A percentile compares a stretch with the other conserved stretches of the same genome.
Conservation (phyloP, 92 coral and sea anemone genomes). For the Porites lobata region DNA sequence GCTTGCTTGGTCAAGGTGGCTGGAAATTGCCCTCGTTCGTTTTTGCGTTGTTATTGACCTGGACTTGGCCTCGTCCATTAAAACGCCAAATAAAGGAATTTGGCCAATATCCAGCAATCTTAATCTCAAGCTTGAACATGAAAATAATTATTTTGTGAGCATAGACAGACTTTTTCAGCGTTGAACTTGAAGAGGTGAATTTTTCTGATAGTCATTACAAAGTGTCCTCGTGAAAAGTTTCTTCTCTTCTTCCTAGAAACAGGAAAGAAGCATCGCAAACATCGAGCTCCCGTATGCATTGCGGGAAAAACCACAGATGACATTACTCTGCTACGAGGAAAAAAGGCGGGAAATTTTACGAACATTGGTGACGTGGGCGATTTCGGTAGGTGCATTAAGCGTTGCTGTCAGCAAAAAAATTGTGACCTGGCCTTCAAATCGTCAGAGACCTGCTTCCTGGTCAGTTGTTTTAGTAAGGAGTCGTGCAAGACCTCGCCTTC, state of each 20-base stretch:
- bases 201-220: too few species aligned
- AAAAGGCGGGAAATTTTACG: slow-evolving; percentile 90
- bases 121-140: too few species aligned
- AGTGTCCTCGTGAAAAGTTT: too few species aligned
- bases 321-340: slow-evolving; percentile 77
- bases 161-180: too few species aligned
- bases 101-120: too few species aligned
- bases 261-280: slow-evolving; percentile 88
- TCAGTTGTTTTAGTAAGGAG: slow-evolving; percentile 75
- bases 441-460: slow-evolving; percentile 90
- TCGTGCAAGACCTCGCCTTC: slow-evolving; percentile 87
- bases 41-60: too few species aligned
- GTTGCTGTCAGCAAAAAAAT: slow-evolving; percentile 81
- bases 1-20: too few species aligned
- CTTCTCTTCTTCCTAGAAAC: slow-evolving; percentile 40
- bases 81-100: too few species aligned
- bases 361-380: slow-evolving; percentile 93
- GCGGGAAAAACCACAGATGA: slow-evolving; percentile 82
- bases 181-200: not conserved
- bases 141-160: too few species aligned
- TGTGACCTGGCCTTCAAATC: slow-evolving; percentile 91
- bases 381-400: slow-evolving; percentile 83
- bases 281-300: slow-evolving; percentile 79
- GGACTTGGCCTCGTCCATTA: too few species aligned
- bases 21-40: too few species aligned